Evolutionary conservation across 2,113 vertebrate genomes (phyloP).

Genomic region (Falco punctatus): DNA sequence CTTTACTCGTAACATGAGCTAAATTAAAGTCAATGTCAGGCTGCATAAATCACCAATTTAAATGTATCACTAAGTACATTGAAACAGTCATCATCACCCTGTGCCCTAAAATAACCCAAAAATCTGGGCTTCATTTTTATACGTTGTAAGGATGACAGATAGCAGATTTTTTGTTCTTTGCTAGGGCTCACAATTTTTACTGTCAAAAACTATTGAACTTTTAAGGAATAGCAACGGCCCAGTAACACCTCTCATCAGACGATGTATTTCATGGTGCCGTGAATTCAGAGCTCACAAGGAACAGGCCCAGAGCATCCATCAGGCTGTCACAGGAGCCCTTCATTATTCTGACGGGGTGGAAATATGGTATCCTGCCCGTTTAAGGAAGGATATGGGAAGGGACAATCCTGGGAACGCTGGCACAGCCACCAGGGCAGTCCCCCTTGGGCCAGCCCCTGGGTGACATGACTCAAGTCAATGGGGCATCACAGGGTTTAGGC

Average conservation of each 20-base stretch:
- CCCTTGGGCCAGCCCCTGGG: background rate
- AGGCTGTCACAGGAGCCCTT: background rate
- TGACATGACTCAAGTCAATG: background rate
- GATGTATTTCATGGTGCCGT: background rate
- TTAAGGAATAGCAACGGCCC: background rate
- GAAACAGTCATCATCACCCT: slow-evolving; percentile 26
- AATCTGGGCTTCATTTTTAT: slow-evolving; percentile 38
- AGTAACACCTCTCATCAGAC: background rate
- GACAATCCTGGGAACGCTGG: background rate
- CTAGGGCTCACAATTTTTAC: slow-evolving; percentile 9
- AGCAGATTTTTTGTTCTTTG: background rate
- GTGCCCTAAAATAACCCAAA: slow-evolving; percentile 59
- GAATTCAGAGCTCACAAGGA: background rate
- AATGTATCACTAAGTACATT: slow-evolving; percentile 59
- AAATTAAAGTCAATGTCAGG: slow-evolving; percentile 67
- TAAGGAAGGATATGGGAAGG: background rate
- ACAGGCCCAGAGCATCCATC: slow-evolving; percentile 1
- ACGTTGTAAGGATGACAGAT: background rate
- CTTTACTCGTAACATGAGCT: slow-evolving; percentile 70
- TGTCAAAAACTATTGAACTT: background rate
- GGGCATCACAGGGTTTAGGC: background rate
- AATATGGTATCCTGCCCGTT: background rate
- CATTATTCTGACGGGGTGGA: background rate
- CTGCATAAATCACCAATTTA: slow-evolving; percentile 70
- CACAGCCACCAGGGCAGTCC: background rate